phyloP scores from a whole-genome alignment of 2,113 vertebrate species.

The Balaeniceps rex region DNA sequence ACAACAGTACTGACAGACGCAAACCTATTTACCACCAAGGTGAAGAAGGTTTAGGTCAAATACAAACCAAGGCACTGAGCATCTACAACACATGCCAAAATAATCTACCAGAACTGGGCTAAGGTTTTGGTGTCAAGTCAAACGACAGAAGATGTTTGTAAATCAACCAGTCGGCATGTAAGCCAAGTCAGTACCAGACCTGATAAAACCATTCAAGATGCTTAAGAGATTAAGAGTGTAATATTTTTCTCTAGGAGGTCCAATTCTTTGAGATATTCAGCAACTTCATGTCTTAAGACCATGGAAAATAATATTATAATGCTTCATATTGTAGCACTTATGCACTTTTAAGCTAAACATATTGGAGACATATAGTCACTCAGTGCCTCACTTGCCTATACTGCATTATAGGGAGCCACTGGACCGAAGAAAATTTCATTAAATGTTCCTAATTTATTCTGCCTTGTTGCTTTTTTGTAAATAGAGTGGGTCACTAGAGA shows the following conservation, averaged over 20 bases:
- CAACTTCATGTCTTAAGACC: background rate
- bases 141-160: background rate
- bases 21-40: background rate
- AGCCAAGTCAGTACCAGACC: background rate
- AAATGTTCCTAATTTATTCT: conserved; percentile 35
- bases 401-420: background rate
- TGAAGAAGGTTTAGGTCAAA: background rate
- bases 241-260: background rate
- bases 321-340: background rate
- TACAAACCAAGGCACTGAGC: background rate
- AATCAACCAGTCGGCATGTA: background rate
- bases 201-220: background rate
- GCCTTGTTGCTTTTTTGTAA: background rate
- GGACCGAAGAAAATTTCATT: background rate
- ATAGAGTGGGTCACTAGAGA: background rate
- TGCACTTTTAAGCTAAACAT: background rate
- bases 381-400: background rate
- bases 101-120: background rate
- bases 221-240: background rate
- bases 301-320: background rate
- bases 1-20: background rate
- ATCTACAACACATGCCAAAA: background rate
- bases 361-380: background rate
- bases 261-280: background rate
- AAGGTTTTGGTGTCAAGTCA: background rate